Conservation (phyloP, 2,113 vertebrate genomes). For the Grammomys surdaster region DNA sequence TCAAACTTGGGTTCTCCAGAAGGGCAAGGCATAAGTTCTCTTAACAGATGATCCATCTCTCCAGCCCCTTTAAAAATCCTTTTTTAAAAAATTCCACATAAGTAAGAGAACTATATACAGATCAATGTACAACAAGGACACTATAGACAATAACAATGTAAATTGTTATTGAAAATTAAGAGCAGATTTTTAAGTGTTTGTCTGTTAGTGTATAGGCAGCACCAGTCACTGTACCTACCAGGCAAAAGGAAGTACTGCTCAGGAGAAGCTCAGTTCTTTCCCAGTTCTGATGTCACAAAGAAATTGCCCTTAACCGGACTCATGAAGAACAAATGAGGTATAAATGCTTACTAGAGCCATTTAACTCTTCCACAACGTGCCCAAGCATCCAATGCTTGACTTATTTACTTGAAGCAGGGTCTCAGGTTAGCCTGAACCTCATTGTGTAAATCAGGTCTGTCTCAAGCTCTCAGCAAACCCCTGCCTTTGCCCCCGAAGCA, state of each 20-base stretch:
- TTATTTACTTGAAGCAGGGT: background rate
- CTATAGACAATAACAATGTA: background rate
- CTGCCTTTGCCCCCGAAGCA: background rate
- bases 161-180: background rate
- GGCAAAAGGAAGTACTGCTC: background rate
- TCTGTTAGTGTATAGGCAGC: background rate
- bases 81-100: too few relatives aligned
- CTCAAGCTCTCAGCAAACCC: background rate
- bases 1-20: too few relatives aligned
- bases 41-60: too few relatives aligned
- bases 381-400: background rate
- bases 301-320: too few relatives aligned
- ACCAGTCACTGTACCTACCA: background rate
- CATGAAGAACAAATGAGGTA: background rate
- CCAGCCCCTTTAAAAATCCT: too few relatives aligned
- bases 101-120: background rate
- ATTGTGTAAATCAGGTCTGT: background rate
- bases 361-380: background rate
- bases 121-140: background rate
- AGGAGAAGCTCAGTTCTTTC: background rate
- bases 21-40: too few relatives aligned
- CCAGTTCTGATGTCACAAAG: background rate
- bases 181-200: background rate
- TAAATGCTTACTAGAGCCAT: background rate
- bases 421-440: background rate